phyloP scores from a whole-genome alignment of 2,888 invertebrate genomes.

The Iphiclides podalirius region DNA sequence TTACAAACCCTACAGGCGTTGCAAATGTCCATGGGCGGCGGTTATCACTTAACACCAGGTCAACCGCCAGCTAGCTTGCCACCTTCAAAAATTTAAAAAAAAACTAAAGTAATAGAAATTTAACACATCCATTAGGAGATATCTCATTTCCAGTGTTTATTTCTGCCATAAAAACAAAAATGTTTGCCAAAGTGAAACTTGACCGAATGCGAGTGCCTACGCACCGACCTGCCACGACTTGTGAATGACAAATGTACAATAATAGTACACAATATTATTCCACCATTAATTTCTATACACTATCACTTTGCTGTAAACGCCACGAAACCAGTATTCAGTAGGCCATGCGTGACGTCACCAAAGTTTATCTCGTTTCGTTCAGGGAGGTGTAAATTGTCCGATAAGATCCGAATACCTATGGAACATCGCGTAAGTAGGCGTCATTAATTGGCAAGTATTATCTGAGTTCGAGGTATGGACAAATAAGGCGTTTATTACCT shows the following conservation, averaged over 20 bases:
- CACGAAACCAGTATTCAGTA: neutral
- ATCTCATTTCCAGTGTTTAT: no score
- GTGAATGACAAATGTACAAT: neutral
- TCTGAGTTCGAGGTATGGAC: neutral
- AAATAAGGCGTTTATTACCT: slow-evolving; percentile 5
- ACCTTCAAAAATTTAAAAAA: no score
- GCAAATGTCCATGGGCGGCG: no score
- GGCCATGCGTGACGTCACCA: slow-evolving; percentile 10
- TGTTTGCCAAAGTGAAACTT: no score
- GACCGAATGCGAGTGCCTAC: no score
- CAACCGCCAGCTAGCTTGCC: no score
- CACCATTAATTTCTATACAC: neutral
- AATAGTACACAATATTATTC: neutral
- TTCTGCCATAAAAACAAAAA: neutral
- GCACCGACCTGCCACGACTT: neutral
- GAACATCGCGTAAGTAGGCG: slow-evolving; percentile 6
- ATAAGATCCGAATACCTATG: slow-evolving; percentile 15
- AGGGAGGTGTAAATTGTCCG: slow-evolving; percentile 18
- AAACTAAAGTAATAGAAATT: no score
- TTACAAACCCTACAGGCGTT: no score
- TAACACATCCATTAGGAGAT: no score
- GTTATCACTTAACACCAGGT: no score
- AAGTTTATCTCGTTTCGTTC: slow-evolving; percentile 7
- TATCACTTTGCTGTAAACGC: neutral
- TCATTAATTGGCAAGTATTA: slow-evolving; percentile 16